Evolutionary conservation across 1,140 invertebrate genomes (phyloP).

Genomic region (Trichonephila inaurata): DNA sequence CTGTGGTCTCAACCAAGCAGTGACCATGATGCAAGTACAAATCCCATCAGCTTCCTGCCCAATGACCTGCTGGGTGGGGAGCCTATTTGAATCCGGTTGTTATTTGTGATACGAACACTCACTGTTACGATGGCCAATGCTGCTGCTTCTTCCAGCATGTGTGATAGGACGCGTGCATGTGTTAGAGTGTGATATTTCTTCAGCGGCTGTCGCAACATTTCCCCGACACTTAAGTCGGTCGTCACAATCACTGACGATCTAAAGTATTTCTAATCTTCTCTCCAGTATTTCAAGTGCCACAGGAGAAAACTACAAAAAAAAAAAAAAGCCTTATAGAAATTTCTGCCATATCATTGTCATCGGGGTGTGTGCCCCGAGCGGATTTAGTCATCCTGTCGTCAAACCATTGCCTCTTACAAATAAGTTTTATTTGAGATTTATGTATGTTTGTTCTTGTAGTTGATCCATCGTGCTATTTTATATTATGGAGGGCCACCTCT

Average conservation of each 20-base stretch:
- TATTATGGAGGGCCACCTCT: conserved; percentile 41
- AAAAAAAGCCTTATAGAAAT: conserved; percentile 70
- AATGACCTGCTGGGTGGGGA: conserved; percentile 89
- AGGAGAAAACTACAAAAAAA: conserved; percentile 62
- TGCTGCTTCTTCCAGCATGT: conserved; percentile 72
- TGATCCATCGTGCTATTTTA: conserved; percentile 71
- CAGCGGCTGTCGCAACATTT: conserved; percentile 63
- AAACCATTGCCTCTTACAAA: conserved; percentile 52
- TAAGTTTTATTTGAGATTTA: conserved; percentile 76
- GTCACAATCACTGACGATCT: conserved; percentile 63
- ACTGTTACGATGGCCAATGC: conserved; percentile 65
- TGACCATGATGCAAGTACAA: conserved; percentile 87
- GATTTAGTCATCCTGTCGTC: conserved; percentile 54
- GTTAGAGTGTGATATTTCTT: conserved; percentile 76
- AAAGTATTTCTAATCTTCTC: conserved; percentile 71
- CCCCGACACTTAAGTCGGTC: conserved; percentile 48
- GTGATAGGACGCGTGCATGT: conserved; percentile 65
- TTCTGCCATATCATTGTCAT: conserved; percentile 74
- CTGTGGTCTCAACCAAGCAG: conserved; percentile 84
- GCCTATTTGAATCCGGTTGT: conserved; percentile 65
- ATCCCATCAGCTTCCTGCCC: conserved; percentile 92
- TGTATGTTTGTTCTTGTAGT: conserved; percentile 69
- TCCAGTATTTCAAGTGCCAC: conserved; percentile 76
- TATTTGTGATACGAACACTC: conserved; percentile 71
- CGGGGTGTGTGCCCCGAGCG: not conserved